Evolutionary conservation across 2,888 invertebrate genomes (phyloP).

Genomic region (Noctuana brunneofusca): DNA sequence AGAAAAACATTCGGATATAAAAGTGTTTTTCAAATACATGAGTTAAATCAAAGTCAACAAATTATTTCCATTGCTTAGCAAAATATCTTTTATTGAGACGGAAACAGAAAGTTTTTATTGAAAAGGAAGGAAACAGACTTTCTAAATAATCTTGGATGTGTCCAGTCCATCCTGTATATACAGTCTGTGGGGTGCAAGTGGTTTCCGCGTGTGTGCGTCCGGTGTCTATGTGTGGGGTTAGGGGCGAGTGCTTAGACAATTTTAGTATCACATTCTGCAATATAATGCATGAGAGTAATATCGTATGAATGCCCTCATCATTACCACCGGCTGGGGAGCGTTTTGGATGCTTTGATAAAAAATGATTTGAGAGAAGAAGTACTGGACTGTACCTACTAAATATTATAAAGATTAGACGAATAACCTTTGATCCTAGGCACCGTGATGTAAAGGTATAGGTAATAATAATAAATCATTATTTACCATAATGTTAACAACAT

Average conservation of each 20-base stretch:
- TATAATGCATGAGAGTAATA: conserved; percentile 63
- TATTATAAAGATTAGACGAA: not conserved
- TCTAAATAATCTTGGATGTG: not conserved
- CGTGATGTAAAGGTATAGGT: too few relatives aligned
- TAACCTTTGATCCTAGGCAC: not conserved
- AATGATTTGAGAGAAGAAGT: not conserved
- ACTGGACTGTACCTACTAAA: not conserved
- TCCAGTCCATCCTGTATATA: conserved; percentile 51
- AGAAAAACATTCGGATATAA: too few relatives aligned
- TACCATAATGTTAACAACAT: too few relatives aligned
- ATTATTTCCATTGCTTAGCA: not conserved
- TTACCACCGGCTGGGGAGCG: conserved; percentile 40
- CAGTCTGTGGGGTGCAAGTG: conserved; percentile 59
- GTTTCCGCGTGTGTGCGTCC: conserved; percentile 46
- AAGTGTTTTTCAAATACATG: too few relatives aligned
- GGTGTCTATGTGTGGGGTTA: conserved; percentile 52
- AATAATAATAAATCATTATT: too few relatives aligned
- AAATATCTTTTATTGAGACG: not conserved
- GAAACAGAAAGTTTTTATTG: not conserved
- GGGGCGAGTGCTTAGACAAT: conserved; percentile 77
- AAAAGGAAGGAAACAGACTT: not conserved
- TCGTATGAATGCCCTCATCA: conserved; percentile 41
- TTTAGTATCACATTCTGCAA: conserved; percentile 73
- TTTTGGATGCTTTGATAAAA: conserved; percentile 30
- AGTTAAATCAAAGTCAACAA: not conserved